A percentile compares a stretch with the other conserved stretches of the same genome.
Conservation (phyloP, 2,888 invertebrate genomes). For the Ceraclea dissimilis region DNA sequence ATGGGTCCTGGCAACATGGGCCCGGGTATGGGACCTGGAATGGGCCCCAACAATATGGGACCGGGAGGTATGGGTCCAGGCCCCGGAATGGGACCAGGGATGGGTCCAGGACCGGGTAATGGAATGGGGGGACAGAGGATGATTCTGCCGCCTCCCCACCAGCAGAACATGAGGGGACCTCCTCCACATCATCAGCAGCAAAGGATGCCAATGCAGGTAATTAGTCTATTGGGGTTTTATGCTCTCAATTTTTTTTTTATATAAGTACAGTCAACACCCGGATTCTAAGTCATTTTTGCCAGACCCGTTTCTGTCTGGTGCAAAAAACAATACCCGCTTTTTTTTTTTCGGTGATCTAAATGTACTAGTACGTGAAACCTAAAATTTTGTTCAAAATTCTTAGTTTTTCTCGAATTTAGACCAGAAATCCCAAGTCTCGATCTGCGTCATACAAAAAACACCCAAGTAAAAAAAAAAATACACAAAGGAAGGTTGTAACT, state of each 20-base stretch:
- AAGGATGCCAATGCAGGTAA: constrained; percentile 25
- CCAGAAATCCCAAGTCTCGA: too few species aligned
- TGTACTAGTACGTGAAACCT: too few species aligned
- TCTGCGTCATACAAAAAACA: too few species aligned
- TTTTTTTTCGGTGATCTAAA: too few species aligned
- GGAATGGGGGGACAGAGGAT: constrained; percentile 28
- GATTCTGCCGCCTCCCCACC: constrained; percentile 40
- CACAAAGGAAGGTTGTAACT: too few species aligned
- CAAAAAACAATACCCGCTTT: too few species aligned
- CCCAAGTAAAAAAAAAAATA: too few species aligned
- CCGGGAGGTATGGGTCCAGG: constrained; percentile 39
- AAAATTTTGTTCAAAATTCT: too few species aligned
- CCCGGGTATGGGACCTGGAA: constrained; percentile 35
- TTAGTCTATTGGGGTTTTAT: too few species aligned
- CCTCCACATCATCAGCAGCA: constrained; percentile 31
- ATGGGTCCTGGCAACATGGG: constrained; percentile 27
- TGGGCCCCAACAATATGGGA: constrained; percentile 30
- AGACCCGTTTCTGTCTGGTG: too few species aligned
- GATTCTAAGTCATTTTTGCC: too few species aligned
- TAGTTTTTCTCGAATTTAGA: too few species aligned
- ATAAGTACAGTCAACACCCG: not conserved
- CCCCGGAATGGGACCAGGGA: constrained; percentile 26
- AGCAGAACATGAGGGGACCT: constrained; percentile 41
- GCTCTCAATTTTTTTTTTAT: not conserved
- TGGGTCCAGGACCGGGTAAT: constrained; percentile 27